These are phyloP conservation scores for Garrulus glandarius DNA, from an alignment of 2,797 vertebrate species.

Conservation along the genomic window DNA sequence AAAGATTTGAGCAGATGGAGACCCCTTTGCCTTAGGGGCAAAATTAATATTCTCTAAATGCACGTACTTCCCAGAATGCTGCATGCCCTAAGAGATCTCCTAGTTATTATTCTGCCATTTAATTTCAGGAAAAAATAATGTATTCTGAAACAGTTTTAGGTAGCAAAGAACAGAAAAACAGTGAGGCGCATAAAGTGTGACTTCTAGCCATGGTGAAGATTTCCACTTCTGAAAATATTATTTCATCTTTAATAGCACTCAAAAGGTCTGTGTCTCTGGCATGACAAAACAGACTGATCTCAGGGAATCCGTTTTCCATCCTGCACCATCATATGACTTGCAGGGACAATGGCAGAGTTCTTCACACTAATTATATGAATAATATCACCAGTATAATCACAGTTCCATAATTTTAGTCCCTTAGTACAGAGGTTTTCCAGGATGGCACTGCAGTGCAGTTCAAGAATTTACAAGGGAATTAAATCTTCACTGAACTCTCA, in stretches of 20 bases:
- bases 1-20: constrained; percentile 1
- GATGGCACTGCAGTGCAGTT: neutral
- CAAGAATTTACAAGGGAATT: neutral
- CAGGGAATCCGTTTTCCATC: neutral
- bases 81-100: neutral
- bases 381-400: neutral
- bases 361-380: neutral
- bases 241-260: neutral
- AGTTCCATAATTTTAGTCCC: neutral
- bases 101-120: neutral
- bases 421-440: neutral
- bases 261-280: neutral
- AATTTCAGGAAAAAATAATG: neutral
- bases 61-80: neutral
- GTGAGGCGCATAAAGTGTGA: neutral
- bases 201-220: neutral
- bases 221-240: neutral
- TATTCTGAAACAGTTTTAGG: neutral
- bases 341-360: neutral
- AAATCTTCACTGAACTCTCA: neutral
- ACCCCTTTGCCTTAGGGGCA: neutral
- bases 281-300: neutral
- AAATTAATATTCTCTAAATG: constrained; percentile 25
- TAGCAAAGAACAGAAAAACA: neutral
- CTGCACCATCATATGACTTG: neutral